Percentiles rank a stretch among this genome's conserved stretches.
These are phyloP conservation scores for Sapayoa aenigma DNA, from an alignment of 2,113 vertebrate species.

Conservation along the genomic window DNA sequence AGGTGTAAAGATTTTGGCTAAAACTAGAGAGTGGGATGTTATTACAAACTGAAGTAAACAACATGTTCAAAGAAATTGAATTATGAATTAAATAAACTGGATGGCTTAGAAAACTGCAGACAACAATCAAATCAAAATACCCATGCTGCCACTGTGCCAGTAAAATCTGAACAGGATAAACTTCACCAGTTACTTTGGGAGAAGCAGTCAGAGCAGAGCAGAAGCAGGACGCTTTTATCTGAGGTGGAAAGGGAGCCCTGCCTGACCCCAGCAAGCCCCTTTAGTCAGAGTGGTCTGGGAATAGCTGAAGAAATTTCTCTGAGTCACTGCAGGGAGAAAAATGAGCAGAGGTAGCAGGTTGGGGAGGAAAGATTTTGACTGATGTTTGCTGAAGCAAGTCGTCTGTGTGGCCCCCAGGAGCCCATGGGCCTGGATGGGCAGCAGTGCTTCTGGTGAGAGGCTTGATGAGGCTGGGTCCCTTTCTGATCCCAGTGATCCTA, in stretches of 20 bases:
- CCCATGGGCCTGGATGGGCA: not conserved
- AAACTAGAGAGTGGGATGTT: not conserved
- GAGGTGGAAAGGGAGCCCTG: not conserved
- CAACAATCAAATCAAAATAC: not conserved
- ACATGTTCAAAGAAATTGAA: slow-evolving; percentile 16
- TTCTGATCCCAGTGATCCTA: not conserved
- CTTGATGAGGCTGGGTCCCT: not conserved
- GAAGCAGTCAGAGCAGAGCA: not conserved
- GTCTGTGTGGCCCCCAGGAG: not conserved
- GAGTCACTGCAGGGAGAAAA: not conserved
- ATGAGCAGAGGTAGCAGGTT: not conserved
- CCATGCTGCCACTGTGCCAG: not conserved
- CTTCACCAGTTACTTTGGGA: not conserved
- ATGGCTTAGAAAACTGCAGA: not conserved
- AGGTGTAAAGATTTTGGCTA: not conserved
- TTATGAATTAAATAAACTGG: slow-evolving; percentile 25
- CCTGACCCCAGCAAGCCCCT: not conserved
- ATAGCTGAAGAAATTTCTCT: not conserved
- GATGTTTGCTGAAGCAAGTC: not conserved
- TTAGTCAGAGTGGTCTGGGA: not conserved
- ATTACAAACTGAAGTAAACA: not conserved
- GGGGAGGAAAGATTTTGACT: not conserved
- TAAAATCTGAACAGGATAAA: not conserved
- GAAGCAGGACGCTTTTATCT: not conserved
- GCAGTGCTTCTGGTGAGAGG: not conserved